These are phyloP conservation scores for Heliconius nattereri DNA, from an alignment of 1,140 invertebrate genomes.

Conservation along the genomic window DNA sequence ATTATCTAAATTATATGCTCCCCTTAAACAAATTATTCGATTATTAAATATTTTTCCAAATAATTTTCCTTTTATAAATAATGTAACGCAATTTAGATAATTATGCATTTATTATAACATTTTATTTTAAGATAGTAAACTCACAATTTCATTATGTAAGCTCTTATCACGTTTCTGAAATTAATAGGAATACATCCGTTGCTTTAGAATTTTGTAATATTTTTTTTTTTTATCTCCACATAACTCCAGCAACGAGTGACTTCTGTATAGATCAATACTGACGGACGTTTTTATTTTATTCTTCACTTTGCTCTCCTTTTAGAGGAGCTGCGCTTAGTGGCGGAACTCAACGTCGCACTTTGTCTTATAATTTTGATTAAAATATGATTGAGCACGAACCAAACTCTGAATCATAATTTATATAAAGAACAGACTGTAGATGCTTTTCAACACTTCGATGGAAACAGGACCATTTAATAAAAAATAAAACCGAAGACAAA, in stretches of 20 bases:
- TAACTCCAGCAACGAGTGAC: background rate
- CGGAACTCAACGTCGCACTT: too few relatives aligned
- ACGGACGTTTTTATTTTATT: too few relatives aligned
- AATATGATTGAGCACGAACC: too few relatives aligned
- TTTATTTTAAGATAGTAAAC: slow-evolving; percentile 1
- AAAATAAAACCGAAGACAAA: too few relatives aligned
- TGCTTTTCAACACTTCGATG: too few relatives aligned
- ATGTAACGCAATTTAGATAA: slow-evolving; percentile 7
- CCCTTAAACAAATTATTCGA: slow-evolving; percentile 17
- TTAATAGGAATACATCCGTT: background rate
- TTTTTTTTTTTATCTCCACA: background rate
- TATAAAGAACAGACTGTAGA: too few relatives aligned
- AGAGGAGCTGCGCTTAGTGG: too few relatives aligned
- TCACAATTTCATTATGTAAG: background rate
- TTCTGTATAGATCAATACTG: background rate
- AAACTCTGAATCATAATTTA: too few relatives aligned
- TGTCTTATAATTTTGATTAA: too few relatives aligned
- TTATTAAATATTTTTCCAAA: slow-evolving; percentile 1
- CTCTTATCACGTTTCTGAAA: background rate
- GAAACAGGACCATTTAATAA: too few relatives aligned
- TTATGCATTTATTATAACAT: background rate
- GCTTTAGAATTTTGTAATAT: background rate
- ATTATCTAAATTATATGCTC: background rate
- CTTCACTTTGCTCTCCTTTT: too few relatives aligned
- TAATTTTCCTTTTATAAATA: slow-evolving; percentile 19